phyloP scores from a whole-genome alignment of 2,797 vertebrate genomes.

The Glyptemys insculpta region DNA sequence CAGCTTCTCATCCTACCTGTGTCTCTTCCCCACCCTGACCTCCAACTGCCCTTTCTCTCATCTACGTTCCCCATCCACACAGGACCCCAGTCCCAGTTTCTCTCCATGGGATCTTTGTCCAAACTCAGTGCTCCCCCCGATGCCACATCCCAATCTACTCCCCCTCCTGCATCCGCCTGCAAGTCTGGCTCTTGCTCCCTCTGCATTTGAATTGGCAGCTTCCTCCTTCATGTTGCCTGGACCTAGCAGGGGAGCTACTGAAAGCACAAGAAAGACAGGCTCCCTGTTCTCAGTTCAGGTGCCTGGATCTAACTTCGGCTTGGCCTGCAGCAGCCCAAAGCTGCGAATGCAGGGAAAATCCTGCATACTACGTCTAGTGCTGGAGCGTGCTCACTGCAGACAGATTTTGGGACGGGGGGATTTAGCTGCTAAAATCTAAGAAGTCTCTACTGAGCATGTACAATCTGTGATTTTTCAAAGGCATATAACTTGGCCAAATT shows the following conservation, averaged over 20 bases:
- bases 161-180: not conserved
- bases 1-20: not conserved
- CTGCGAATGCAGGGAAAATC: not conserved
- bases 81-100: no score
- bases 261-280: not conserved
- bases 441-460: not conserved
- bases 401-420: not conserved
- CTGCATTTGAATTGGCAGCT: not conserved
- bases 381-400: not conserved
- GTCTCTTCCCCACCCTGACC: no score
- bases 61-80: no score
- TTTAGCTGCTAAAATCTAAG: no score
- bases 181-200: not conserved
- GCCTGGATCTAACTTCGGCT: not conserved
- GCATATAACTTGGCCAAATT: not conserved
- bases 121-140: not conserved
- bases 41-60: no score
- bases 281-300: not conserved
- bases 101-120: no score
- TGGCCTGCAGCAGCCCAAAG: not conserved
- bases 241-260: not conserved
- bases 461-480: not conserved
- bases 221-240: not conserved
- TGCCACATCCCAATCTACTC: not conserved
- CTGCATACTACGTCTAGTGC: not conserved